Evolutionary conservation across 2,797 vertebrate genomes (phyloP), one percentile per base, ranked within the genome.

Genomic region (Rhadinocentrus ornatus): DNA sequence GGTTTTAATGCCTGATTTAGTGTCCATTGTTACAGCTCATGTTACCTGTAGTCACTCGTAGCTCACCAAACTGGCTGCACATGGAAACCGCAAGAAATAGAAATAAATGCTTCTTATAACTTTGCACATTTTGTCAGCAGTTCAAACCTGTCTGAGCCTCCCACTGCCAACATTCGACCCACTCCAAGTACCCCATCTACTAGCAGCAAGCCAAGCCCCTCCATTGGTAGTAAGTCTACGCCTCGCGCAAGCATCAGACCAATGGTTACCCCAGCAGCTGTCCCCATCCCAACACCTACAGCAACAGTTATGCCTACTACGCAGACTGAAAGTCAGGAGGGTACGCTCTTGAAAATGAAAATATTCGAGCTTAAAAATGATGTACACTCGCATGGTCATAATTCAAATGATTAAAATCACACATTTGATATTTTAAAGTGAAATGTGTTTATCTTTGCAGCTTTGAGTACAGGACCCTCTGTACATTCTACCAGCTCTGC

Each of bases 241-340:
- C 97, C 97, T 20, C 94, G 97, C n/a, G 98, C 98, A 56, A 99
- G 97, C 78, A 99, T 99, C 80, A 96, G 97, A 56, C 98, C 98
- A 2, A 99, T 99, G 96, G 95, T 99, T 48, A 99, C 97, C 54
- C 97, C 97, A 35, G 96, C 96, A 34, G 94, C 96, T 0, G 94
- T 96, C 35, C 95, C 97, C 52, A 94, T 96, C 24, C 96, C 95
- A 3, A 99, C 98, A 4, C 97, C 98, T 7, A 99, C 97, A 1
- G 98, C 97, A 44, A 99, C 97, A 0, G 97, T 99, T 63, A 99
- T 99, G 97, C 98, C 97, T 2, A 99, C 97, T 31, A 99, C 98
- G 1, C 98, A 99, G 76, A 95, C 96, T 66, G 98, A 99, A 71
- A 96, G 93, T 37, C 97, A 98, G 77, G 97, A 99, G 88, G 96